These are phyloP conservation scores for Notocelia uddmanniana DNA, from an alignment of 2,888 invertebrate genomes.

Conservation along the genomic window DNA sequence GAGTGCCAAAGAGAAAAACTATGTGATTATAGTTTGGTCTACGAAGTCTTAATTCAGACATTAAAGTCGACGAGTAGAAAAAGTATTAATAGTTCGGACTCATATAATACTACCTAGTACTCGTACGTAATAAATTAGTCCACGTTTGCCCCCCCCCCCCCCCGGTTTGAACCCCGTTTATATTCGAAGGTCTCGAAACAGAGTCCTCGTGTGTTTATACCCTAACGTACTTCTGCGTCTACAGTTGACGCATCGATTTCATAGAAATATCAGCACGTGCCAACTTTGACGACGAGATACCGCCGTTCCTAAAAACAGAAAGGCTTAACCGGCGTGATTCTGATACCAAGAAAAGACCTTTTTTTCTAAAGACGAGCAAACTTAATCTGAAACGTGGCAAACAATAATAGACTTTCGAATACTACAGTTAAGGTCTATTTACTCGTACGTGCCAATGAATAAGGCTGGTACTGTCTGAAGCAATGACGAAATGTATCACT, in stretches of 20 bases:
- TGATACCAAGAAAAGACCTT: too few species aligned
- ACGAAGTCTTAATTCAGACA: too few species aligned
- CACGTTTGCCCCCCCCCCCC: too few species aligned
- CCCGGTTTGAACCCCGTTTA: too few species aligned
- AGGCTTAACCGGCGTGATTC: not conserved
- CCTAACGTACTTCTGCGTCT: not conserved
- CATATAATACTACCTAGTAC: too few species aligned
- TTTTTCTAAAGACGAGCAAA: not conserved
- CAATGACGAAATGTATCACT: conserved; percentile 28
- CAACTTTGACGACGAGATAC: conserved; percentile 40
- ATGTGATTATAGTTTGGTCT: too few species aligned
- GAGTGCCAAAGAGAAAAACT: too few species aligned
- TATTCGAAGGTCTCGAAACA: not conserved
- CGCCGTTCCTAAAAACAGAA: conserved; percentile 23
- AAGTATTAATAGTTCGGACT: too few species aligned
- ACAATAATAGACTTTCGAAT: conserved; percentile 31
- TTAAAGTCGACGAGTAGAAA: too few species aligned
- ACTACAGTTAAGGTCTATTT: not conserved
- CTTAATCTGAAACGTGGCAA: conserved; percentile 33
- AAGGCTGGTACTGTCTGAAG: not conserved
- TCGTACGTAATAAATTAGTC: too few species aligned
- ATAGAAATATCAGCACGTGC: conserved; percentile 43
- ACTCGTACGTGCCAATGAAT: not conserved
- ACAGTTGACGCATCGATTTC: conserved; percentile 38
- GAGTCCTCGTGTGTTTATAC: not conserved